phyloP scores from a whole-genome alignment of 2,888 invertebrate genomes.

The Tenthredo scrophulariae region DNA sequence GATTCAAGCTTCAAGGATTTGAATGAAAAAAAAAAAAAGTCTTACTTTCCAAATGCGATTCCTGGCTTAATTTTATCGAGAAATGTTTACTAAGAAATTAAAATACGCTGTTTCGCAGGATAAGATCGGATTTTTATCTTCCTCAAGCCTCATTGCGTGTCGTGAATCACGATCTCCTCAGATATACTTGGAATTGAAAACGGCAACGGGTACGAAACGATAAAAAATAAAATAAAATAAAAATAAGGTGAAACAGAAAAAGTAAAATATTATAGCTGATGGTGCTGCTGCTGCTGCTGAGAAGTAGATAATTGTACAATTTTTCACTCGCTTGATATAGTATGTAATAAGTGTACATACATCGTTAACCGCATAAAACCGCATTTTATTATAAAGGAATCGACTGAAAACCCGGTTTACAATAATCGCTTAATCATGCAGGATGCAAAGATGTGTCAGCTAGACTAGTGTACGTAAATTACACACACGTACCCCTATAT shows the following conservation, averaged over 20 bases:
- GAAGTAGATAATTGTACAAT: background rate
- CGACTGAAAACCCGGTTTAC: background rate
- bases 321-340: background rate
- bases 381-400: background rate
- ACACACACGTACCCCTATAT: background rate
- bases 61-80: background rate
- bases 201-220: background rate
- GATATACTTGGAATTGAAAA: background rate
- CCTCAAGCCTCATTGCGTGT: constrained; percentile 4
- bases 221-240: background rate
- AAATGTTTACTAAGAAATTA: background rate
- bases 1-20: too few species aligned
- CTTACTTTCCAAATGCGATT: background rate
- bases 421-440: constrained; percentile 40
- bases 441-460: constrained; percentile 37
- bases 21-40: background rate
- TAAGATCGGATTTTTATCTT: background rate
- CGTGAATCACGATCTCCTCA: background rate
- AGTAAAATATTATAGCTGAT: too few species aligned
- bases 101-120: background rate
- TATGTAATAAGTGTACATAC: background rate
- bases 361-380: background rate
- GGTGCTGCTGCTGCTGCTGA: background rate
- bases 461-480: background rate
- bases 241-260: background rate